Percentiles rank a stretch among this genome's conserved stretches.
phyloP scores from a whole-genome alignment of 35 echinoderm and acorn worm species.

The Eucidaris tribuloides region DNA sequence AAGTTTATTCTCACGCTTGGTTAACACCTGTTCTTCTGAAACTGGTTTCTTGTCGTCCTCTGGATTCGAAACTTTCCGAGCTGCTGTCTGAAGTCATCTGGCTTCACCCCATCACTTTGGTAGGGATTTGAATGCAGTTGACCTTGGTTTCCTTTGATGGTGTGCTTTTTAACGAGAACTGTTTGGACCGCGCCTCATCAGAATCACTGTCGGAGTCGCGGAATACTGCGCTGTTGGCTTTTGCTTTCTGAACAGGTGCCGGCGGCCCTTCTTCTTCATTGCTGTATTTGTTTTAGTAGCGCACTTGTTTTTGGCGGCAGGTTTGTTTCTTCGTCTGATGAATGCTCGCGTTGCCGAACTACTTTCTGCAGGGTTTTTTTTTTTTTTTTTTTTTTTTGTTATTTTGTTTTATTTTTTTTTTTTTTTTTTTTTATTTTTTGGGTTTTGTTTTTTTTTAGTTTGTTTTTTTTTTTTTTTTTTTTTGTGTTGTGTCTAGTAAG shows the following conservation, averaged over 20 bases:
- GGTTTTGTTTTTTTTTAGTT: too few relatives aligned
- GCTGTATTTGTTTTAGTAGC: not conserved
- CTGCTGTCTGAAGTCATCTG: conserved; percentile 21
- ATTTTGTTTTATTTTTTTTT: too few relatives aligned
- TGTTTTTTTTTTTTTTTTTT: too few relatives aligned
- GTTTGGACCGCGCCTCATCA: not conserved
- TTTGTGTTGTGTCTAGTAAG: not conserved
- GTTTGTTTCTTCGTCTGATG: conserved; percentile 14
- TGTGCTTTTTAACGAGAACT: not conserved
- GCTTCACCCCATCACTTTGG: not conserved
- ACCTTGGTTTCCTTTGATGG: conserved; percentile 8
- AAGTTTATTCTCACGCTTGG: conserved; percentile 43
- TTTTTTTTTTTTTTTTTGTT: too few relatives aligned
- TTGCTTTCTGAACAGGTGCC: conserved; percentile 6
- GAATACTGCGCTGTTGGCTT: not conserved
- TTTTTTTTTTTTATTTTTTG: too few relatives aligned
- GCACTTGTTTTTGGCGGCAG: not conserved
- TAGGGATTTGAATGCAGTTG: not conserved
- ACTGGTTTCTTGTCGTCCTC: conserved; percentile 32
- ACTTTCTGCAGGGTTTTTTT: not conserved
- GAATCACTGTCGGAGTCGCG: conserved; percentile 1
- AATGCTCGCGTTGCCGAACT: not conserved
- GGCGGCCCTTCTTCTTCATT: not conserved
- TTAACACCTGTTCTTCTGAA: conserved; percentile 55
- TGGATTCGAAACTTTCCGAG: conserved; percentile 41